Evolutionary conservation across 2,113 vertebrate species (phyloP).

Genomic region (Salminus brasiliensis): DNA sequence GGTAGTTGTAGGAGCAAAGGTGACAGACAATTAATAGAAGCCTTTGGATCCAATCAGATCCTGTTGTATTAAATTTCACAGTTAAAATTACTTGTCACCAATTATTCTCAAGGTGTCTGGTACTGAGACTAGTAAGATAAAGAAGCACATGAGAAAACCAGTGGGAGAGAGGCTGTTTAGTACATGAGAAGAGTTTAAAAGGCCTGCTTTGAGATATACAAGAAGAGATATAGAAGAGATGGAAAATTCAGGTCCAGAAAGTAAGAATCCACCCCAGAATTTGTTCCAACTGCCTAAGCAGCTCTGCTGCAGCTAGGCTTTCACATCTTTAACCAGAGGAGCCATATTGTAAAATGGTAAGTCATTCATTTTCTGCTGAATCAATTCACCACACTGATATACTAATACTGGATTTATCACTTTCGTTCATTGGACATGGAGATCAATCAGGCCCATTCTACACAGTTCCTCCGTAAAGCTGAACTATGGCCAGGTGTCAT

Average conservation of each 20-base stretch:
- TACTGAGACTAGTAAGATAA: not conserved
- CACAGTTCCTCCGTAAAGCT: not conserved
- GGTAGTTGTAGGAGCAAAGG: no score
- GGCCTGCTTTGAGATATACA: constrained; percentile 4
- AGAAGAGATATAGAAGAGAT: no score
- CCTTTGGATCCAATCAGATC: not conserved
- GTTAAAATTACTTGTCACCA: no score
- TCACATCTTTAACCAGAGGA: no score
- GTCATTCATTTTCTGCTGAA: not conserved
- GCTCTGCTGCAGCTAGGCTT: no score
- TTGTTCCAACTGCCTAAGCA: no score
- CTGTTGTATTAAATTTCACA: not conserved
- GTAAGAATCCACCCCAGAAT: no score
- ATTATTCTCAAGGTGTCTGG: not conserved
- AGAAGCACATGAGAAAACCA: not conserved
- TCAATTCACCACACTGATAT: not conserved
- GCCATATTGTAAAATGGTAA: not conserved
- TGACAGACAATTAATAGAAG: not conserved
- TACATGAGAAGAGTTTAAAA: not conserved
- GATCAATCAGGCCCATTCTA: not conserved
- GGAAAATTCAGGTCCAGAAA: no score
- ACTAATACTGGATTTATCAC: not conserved
- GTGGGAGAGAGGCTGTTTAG: not conserved
- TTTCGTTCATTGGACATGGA: not conserved
- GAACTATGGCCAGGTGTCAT: not conserved